Conservation (phyloP, 2,888 invertebrate species). For the Eretmocerus hayati region DNA sequence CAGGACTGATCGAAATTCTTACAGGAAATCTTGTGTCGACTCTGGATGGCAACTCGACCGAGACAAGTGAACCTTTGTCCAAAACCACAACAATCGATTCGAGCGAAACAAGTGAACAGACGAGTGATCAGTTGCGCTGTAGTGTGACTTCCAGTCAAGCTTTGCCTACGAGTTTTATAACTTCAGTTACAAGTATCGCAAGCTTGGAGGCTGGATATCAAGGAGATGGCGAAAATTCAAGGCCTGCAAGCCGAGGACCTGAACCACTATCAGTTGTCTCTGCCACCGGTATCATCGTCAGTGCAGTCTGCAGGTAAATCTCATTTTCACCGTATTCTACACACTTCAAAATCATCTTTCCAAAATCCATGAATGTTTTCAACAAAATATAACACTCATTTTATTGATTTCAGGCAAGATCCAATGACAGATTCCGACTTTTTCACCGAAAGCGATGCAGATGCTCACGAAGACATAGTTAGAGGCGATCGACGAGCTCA, state of each 20-base stretch:
- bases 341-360: too few relatives aligned
- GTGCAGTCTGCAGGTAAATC: conserved; percentile 11
- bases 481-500: conserved; percentile 64
- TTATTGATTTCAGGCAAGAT: conserved; percentile 67
- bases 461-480: conserved; percentile 70
- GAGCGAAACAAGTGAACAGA: conserved; percentile 17
- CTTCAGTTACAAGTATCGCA: conserved; percentile 83
- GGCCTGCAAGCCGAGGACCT: conserved; percentile 75
- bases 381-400: too few relatives aligned
- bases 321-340: not conserved
- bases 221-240: conserved; percentile 84
- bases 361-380: too few relatives aligned
- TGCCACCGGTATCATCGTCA: not conserved
- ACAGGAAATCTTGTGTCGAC: not conserved
- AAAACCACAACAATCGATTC: conserved; percentile 4
- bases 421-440: conserved; percentile 90
- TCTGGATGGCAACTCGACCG: not conserved
- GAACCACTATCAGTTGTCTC: conserved; percentile 52
- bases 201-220: conserved; percentile 92
- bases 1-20: too few relatives aligned
- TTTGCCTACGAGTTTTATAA: conserved; percentile 60
- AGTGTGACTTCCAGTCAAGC: conserved; percentile 5
- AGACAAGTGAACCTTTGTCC: not conserved
- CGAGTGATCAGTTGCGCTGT: conserved; percentile 13
- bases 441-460: conserved; percentile 84